Conservation (phyloP, 2,113 vertebrate species). For the Microtus montanus region DNA sequence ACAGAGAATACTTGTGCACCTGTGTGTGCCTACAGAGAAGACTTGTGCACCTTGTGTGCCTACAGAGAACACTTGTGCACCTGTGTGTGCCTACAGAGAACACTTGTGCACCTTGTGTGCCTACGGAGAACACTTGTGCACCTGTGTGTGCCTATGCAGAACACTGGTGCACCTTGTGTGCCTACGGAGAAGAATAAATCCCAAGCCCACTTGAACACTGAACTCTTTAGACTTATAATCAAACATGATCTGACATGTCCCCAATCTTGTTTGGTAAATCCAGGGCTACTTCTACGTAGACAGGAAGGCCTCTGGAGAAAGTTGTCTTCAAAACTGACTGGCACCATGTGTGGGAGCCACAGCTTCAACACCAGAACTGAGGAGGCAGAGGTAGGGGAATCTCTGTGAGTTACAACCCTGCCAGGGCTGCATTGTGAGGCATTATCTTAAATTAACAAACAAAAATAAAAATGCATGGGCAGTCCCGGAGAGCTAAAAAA, state of each 20-base stretch:
- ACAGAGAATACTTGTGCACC: neutral
- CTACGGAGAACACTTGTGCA: neutral
- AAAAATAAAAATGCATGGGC: neutral
- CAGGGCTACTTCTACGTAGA: neutral
- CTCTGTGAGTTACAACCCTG: neutral
- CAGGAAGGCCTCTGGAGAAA: neutral
- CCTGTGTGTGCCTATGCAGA: neutral
- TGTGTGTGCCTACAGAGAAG: neutral
- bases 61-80: neutral
- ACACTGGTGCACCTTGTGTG: neutral
- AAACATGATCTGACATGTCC: neutral
- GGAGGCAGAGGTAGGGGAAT: neutral
- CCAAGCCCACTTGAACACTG: neutral
- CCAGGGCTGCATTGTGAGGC: neutral
- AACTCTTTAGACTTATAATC: conserved; percentile 53
- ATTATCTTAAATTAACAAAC: neutral
- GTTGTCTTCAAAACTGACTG: neutral
- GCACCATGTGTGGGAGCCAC: neutral
- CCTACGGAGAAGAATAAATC: conserved; percentile 32
- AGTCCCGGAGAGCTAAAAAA: neutral
- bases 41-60: neutral
- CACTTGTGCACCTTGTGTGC: neutral
- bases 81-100: neutral
- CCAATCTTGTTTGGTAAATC: conserved; percentile 18
- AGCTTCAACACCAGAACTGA: neutral